Evolutionary conservation across 2,113 vertebrate species (phyloP).

Genomic region (Anser brachyrhynchus): DNA sequence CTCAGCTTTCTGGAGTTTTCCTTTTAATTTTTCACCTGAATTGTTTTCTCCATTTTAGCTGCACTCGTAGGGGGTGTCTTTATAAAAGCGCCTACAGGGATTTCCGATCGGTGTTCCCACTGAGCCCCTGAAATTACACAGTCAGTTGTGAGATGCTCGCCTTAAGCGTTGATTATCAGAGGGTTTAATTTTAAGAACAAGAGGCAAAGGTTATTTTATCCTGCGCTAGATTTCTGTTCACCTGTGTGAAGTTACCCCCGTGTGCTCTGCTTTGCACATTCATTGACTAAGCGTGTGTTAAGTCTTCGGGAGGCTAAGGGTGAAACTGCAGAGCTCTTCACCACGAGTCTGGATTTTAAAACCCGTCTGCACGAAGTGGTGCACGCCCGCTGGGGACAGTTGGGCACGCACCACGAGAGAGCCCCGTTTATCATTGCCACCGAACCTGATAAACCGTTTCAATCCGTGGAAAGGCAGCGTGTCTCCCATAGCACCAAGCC

Average conservation of each 20-base stretch:
- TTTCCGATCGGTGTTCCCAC: not conserved
- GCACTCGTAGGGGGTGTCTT: not conserved
- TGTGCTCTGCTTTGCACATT: not conserved
- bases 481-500: not conserved
- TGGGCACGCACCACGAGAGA: not conserved
- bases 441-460: not conserved
- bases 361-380: not conserved
- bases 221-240: not conserved
- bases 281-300: not conserved
- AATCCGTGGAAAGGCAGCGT: not conserved
- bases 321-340: not conserved
- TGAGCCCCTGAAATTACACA: slow-evolving; percentile 1
- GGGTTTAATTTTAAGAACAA: not conserved
- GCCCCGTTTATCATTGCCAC: not conserved
- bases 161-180: not conserved
- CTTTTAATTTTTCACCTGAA: slow-evolving; percentile 51
- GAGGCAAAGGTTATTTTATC: not conserved
- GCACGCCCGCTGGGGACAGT: not conserved
- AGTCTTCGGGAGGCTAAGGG: not conserved
- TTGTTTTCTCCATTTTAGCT: slow-evolving; percentile 42
- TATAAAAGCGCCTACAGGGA: not conserved
- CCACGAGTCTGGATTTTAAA: not conserved
- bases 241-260: not conserved
- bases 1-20: slow-evolving; percentile 39
- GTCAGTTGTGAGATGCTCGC: not conserved